Percentiles rank a stretch among this genome's conserved stretches.
Evolutionary conservation across 2,113 vertebrate species (phyloP).

Genomic region (Cyphomyrus plagiostoma): DNA sequence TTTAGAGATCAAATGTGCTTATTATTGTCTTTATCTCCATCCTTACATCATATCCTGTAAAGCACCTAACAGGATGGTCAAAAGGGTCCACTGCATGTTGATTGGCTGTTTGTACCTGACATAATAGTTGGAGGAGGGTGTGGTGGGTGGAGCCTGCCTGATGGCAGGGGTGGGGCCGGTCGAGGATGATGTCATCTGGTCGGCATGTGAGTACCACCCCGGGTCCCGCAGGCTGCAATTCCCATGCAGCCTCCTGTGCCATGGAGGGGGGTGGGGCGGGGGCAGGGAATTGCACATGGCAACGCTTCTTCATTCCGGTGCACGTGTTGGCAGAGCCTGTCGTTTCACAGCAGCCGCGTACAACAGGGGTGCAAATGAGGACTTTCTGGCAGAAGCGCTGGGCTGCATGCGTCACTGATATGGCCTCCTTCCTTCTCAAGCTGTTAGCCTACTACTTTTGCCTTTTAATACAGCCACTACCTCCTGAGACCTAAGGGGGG

Average conservation of each 20-base stretch:
- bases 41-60: background rate
- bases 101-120: background rate
- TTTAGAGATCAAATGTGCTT: background rate
- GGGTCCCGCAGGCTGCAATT: slow-evolving; percentile 26
- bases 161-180: background rate
- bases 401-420: background rate
- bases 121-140: background rate
- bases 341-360: slow-evolving; percentile 8
- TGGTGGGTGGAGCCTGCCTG: background rate
- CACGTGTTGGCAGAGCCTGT: slow-evolving; percentile 18
- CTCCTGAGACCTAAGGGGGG: background rate
- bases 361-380: slow-evolving; percentile 19
- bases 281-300: slow-evolving; percentile 7
- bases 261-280: background rate
- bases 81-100: background rate
- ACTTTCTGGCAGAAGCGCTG: background rate
- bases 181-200: slow-evolving; percentile 30
- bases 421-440: background rate
- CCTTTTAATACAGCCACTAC: background rate
- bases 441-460: background rate
- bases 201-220: slow-evolving; percentile 28
- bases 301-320: background rate
- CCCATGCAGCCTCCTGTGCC: slow-evolving; percentile 5
- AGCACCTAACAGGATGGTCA: background rate
- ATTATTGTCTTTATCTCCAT: background rate